Evolutionary conservation across 1,140 invertebrate species (phyloP), one percentile per base, ranked within the genome.

Genomic region (Macrotrachela quadricornifera): DNA sequence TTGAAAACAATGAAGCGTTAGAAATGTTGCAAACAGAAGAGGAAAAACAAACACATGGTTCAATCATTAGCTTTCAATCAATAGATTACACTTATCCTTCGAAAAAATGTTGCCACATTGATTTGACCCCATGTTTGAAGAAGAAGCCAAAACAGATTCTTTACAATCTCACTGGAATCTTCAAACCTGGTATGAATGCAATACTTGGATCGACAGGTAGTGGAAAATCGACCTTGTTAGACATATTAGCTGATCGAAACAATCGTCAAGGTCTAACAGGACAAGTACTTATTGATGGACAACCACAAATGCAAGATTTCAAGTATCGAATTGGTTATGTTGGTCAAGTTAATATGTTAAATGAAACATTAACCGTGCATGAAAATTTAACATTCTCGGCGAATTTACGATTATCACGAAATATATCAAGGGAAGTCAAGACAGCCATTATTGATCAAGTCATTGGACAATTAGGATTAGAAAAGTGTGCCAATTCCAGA

Each of bases 291-390:
- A 56, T 70, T n/a, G 63, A 70, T 62, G 66, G 67, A 14, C 51
- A 54, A 18, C 62, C 61, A 37, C 62, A 61, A 21, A 67, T 67
- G 21, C 58, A 61, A 18, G 67, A 70, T 57, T 70, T 66, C 57
- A 68, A 68, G 53, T 66, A 64, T 50, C 64, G 67, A 60, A 62
- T 68, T 10, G 68, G 68, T 38, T 70, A 70, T 58, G 68, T 70
- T 41, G 65, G 67, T 12, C 68, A 70, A 57, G 58, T 59, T 55
- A 58, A 59, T 47, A 57, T 59, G 40, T 56, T 59, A 3, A 51
- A 55, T 50, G 51, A 58, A 16, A 59, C 52, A 37, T 49, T 60
- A 42, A 59, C 57, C 1, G 58, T 60, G 2, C 39, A 45, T 16
- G 68, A 70, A 49, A 70, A 70, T 54, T 61, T 70, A 50, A 44